phyloP scores from a whole-genome alignment of 2,797 vertebrate species.

The Knipowitschia caucasica region DNA sequence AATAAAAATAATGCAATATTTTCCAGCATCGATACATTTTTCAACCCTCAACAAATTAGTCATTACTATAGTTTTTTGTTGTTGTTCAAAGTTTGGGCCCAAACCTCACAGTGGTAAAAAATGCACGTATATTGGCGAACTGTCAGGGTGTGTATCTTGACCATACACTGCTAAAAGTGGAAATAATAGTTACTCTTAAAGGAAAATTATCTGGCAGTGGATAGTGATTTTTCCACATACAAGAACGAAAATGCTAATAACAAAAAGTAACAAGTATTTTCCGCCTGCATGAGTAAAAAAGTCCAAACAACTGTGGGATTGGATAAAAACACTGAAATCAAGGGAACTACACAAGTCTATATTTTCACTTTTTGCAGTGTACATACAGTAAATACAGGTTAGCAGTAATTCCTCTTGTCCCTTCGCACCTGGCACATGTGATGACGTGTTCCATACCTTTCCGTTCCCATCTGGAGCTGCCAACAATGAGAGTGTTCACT shows the following conservation, averaged over 20 bases:
- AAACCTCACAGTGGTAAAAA: neutral
- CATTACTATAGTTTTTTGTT: neutral
- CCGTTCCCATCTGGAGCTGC: constrained; percentile 70
- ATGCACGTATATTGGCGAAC: constrained; percentile 13
- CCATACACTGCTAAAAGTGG: too few species aligned
- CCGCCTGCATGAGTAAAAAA: too few species aligned
- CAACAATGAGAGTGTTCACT: constrained; percentile 60
- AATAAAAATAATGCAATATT: neutral
- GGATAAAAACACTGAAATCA: too few species aligned
- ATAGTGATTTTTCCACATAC: too few species aligned
- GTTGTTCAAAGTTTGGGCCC: neutral
- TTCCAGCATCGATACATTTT: neutral
- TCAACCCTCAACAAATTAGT: neutral
- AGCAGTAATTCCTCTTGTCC: constrained; percentile 44
- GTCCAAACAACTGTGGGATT: too few species aligned
- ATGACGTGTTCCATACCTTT: constrained; percentile 57
- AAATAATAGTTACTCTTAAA: too few species aligned
- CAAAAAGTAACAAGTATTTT: too few species aligned
- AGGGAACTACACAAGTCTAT: too few species aligned
- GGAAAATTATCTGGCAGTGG: too few species aligned
- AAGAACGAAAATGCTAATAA: too few species aligned
- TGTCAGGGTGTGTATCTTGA: neutral
- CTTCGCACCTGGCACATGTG: constrained; percentile 61
- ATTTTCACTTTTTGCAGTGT: too few species aligned
- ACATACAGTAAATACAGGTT: too few species aligned